Evolutionary conservation across 1,140 invertebrate genomes (phyloP), one percentile per base, ranked within the genome.

Genomic region (Nephila pilipes): DNA sequence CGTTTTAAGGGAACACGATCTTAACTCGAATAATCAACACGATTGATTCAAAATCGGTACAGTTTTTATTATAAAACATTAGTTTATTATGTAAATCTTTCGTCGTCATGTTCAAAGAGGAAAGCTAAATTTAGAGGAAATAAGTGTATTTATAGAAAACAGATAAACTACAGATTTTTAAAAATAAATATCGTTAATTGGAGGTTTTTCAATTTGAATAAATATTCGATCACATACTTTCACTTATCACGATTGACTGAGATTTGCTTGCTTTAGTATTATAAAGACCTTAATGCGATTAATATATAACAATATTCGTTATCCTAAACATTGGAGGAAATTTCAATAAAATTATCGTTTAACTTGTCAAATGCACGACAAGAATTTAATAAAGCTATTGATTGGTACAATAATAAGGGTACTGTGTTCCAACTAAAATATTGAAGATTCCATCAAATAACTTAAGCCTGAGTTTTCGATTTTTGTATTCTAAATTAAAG

Each of bases 361-460:
- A 75, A 75, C 69, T 32, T 75, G 69, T 75, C 69, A 75, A 75
- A 32, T 75, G 10, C 69, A 75, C 14, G 69, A 75, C 69, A 75
- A 75, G 16, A 75, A 32, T 75, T 75, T 75, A 75, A 75, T 75
- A 75, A 75, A 18, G 32, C 29, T 29, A 75, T 75, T 29, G 69
- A 75, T 75, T 32, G 29, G 1, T 2, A 29, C 16, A 29, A 4
- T 36, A 20, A 75, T 29, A 75, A 75, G 29, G 32, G 18, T 29
- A 36, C 32, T 36, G 29, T 16, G 29, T 75, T 75, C 25, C 32
- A 6, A 10, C 69, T 18, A 18, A 32, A 14, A 32, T 75, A 36
- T 36, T 36, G 29, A 75, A 75, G 69, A 75, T 75, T 75, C 29
- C 69, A 16, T 75, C 32, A 32, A 75, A 75, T 75, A 75, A 75